phyloP scores from a whole-genome alignment of 2,888 invertebrate species.

The Phyllotreta striolata region DNA sequence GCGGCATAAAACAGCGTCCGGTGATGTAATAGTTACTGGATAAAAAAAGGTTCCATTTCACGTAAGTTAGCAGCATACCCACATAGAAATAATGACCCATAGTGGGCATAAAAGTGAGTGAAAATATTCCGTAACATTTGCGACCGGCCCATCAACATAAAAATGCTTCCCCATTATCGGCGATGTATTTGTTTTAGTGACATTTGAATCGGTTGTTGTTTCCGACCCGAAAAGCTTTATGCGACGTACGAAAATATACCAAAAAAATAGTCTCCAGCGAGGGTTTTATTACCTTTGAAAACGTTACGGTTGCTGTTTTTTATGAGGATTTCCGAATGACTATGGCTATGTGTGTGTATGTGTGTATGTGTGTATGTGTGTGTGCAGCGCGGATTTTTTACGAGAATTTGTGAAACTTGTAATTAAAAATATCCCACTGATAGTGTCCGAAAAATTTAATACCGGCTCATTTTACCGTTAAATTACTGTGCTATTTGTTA shows the following conservation, averaged over 20 bases:
- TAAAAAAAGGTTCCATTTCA: slow-evolving; percentile 13
- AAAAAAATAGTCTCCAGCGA: slow-evolving; percentile 23
- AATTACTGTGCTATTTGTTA: too few species aligned
- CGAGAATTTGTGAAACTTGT: too few species aligned
- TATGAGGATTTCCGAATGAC: not conserved
- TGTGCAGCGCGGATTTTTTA: too few species aligned
- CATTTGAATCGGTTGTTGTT: slow-evolving; percentile 33
- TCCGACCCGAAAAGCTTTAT: slow-evolving; percentile 32
- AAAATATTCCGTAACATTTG: slow-evolving; percentile 32
- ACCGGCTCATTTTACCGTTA: too few species aligned
- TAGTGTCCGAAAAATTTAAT: too few species aligned
- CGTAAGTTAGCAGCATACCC: slow-evolving; percentile 12
- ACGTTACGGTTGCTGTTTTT: slow-evolving; percentile 21
- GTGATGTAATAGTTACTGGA: not conserved
- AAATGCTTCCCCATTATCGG: slow-evolving; percentile 35
- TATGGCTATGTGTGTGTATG: too few species aligned
- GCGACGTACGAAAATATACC: slow-evolving; percentile 23
- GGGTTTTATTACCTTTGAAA: slow-evolving; percentile 28
- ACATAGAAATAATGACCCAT: slow-evolving; percentile 12
- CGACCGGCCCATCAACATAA: slow-evolving; percentile 36
- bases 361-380: too few species aligned
- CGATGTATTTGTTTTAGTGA: slow-evolving; percentile 37
- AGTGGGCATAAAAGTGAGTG: slow-evolving; percentile 28
- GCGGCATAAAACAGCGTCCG: not conserved
- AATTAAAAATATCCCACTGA: too few species aligned